phyloP scores from a whole-genome alignment of 2,888 invertebrate species.

The Molanna angustata region DNA sequence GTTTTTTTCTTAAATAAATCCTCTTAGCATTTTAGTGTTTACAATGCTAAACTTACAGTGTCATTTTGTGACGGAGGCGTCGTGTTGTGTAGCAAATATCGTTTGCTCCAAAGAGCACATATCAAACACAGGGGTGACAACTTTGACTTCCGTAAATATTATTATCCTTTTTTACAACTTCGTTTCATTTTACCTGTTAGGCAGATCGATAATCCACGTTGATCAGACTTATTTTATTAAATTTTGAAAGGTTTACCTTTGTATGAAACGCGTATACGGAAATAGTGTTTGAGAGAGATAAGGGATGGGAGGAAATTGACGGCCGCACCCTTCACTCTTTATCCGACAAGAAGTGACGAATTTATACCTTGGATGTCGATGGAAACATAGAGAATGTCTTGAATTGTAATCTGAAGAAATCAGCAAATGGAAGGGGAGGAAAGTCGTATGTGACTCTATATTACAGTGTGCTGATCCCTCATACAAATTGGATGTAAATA shows the following conservation, averaged over 20 bases:
- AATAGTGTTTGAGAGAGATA: constrained; percentile 4
- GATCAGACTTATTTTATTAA: constrained; percentile 1
- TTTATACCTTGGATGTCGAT: neutral
- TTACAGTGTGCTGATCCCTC: too few relatives aligned
- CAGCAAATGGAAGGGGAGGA: neutral
- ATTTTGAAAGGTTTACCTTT: neutral
- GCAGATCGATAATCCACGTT: neutral
- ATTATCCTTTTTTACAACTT: neutral
- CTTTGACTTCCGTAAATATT: too few relatives aligned
- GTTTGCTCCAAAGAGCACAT: too few relatives aligned
- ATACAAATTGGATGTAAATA: neutral
- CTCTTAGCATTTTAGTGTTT: too few relatives aligned
- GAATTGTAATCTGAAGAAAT: neutral
- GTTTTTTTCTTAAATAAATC: too few relatives aligned
- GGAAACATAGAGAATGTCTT: neutral
- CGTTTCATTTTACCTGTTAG: neutral
- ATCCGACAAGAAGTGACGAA: constrained; percentile 2
- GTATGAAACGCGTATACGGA: neutral
- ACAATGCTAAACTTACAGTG: too few relatives aligned
- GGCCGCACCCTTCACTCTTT: constrained; percentile 3
- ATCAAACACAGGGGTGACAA: too few relatives aligned
- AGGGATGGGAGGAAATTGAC: constrained; percentile 7
- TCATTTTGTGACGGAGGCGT: too few relatives aligned
- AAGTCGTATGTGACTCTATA: too few relatives aligned
- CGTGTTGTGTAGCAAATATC: too few relatives aligned